These are phyloP conservation scores for Rosalia funebris DNA, from an alignment of 2,888 invertebrate species.

Conservation along the genomic window DNA sequence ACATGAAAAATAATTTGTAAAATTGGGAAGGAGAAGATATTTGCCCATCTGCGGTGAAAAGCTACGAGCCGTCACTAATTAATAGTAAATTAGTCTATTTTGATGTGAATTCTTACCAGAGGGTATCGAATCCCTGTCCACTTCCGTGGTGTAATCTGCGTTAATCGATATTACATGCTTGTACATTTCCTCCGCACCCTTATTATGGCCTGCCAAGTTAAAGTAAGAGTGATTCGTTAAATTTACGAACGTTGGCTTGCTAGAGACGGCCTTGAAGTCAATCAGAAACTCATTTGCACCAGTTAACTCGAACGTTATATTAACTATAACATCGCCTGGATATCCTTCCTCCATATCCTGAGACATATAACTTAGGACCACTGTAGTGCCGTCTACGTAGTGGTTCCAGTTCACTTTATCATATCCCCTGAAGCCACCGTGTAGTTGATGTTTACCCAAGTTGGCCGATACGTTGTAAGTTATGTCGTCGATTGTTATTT, in stretches of 20 bases:
- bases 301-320: slow-evolving; percentile 76
- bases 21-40: too few relatives aligned
- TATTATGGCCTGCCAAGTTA: slow-evolving; percentile 90
- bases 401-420: slow-evolving; percentile 80
- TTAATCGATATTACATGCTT: slow-evolving; percentile 79
- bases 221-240: slow-evolving; percentile 91
- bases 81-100: too few relatives aligned
- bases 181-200: slow-evolving; percentile 72
- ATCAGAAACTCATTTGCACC: slow-evolving; percentile 80
- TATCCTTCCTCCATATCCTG: slow-evolving; percentile 87
- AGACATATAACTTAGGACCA: slow-evolving; percentile 80
- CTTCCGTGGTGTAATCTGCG: slow-evolving; percentile 79
- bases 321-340: slow-evolving; percentile 83
- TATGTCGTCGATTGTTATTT: slow-evolving; percentile 74
- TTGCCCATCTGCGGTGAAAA: too few relatives aligned
- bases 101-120: slow-evolving; percentile 75
- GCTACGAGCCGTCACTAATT: too few relatives aligned
- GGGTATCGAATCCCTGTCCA: slow-evolving; percentile 76
- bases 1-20: too few relatives aligned
- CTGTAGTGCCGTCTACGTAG: slow-evolving; percentile 69
- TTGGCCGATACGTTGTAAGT: slow-evolving; percentile 80
- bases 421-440: slow-evolving; percentile 88
- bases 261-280: slow-evolving; percentile 78
- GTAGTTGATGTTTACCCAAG: slow-evolving; percentile 75
- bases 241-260: slow-evolving; percentile 85